A percentile compares a stretch with the other conserved stretches of the same genome.
Conservation (phyloP, 2,113 vertebrate genomes). For the Brachirus orientalis region DNA sequence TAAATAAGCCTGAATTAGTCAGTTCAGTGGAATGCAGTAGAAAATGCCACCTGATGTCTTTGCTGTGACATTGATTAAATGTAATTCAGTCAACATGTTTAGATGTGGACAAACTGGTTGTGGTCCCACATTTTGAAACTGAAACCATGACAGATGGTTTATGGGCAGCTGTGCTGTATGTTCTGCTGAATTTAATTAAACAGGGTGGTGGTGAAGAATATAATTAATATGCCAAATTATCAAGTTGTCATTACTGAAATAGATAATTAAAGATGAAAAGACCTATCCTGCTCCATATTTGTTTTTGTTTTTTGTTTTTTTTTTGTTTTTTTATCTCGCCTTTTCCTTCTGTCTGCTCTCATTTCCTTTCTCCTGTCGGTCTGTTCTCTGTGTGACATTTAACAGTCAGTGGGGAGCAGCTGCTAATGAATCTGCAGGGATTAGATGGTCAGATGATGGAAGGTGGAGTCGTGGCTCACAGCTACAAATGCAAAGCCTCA, state of each 20-base stretch:
- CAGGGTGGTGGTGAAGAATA: neutral
- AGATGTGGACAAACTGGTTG: neutral
- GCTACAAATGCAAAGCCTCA: neutral
- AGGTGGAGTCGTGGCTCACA: slow-evolving; percentile 8
- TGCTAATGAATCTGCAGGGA: slow-evolving; percentile 53
- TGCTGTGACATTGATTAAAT: neutral
- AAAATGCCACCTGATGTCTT: no score
- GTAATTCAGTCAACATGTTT: neutral
- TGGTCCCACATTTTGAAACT: neutral
- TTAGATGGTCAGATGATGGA: slow-evolving; percentile 26
- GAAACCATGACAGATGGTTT: neutral
- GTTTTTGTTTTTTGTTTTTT: slow-evolving; percentile 10
- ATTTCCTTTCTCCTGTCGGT: slow-evolving; percentile 11
- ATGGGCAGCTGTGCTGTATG: neutral
- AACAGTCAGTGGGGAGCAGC: slow-evolving; percentile 41
- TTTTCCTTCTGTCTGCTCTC: slow-evolving; percentile 15
- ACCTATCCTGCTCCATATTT: slow-evolving; percentile 1
- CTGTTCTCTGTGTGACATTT: slow-evolving; percentile 50
- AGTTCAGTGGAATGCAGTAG: neutral
- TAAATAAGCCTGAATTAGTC: neutral
- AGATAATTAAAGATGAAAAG: slow-evolving; percentile 26
- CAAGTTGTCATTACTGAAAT: slow-evolving; percentile 22
- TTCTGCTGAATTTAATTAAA: slow-evolving; percentile 17
- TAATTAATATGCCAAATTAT: slow-evolving; percentile 25
- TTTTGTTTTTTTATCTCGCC: neutral